Base-by-base conservation (phyloP, 2,797 vertebrate genomes). In the Anguilla marmorata region DNA sequence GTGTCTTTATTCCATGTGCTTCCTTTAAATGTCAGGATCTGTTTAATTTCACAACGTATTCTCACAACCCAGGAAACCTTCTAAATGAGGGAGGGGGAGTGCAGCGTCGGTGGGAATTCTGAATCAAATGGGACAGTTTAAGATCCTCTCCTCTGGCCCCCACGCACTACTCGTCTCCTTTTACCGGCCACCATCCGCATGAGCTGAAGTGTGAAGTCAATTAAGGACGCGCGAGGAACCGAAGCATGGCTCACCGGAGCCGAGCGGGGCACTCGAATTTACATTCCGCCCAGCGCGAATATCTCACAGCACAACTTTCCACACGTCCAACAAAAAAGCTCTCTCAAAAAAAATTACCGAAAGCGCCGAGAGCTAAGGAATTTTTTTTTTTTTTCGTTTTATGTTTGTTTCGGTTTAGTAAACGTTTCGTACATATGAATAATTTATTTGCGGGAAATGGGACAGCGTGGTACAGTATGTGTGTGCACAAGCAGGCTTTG, bases 381-480 rank as follows among this genome's bases (percentile, higher is more conserved):
- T 82, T 82, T 27, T 30, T 56, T 14, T 56, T 54, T 4, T 24
- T 24, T 84, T 84, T 84, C 12, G 63, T 12, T n/a, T 76, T 79
- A 7, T 16, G 33, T 74, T 69, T 69, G 63, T 69, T 50, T 74
- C n/a, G 24, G 6, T 60, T 48, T 54, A 90, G 87, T 76, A 37
- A 87, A 30, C 76, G 54, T 83, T 52, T 87, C 72, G 14, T 21
- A 50, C 88, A 91, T 89, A 88, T 91, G 90, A 93, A 93, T 91
- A 91, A 91, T 90, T 45, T 80, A 90, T 91, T 89, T 93, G 54
- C 89, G 93, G 92, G 90, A 92, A 93, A 89, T 86, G 91, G 93
- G 93, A 90, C 88, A 87, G 90, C 76, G 90, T 89, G 89, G 86
- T 48, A 60, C 4, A 4, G 86, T 50, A 66, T 7, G 24, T n/a